Base-by-base conservation (phyloP, 2,113 vertebrate species). In the Vulpes ferrilata region DNA sequence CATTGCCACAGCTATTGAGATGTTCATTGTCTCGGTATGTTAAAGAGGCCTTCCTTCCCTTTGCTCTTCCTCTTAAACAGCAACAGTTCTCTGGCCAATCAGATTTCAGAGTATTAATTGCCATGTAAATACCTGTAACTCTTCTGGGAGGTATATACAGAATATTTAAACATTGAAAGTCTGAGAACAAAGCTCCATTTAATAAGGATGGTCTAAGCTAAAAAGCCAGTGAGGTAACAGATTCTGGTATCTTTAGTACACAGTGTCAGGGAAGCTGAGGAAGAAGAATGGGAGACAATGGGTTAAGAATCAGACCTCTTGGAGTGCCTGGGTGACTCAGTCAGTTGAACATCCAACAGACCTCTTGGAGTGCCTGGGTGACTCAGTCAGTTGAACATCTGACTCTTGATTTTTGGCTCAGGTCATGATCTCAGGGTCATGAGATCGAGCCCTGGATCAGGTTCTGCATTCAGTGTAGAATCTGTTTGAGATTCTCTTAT, bases 91-190 rank as follows among this genome's bases (percentile, higher is more conserved):
- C 67, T 30, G 11, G 59, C 43, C 60, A 69, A 57, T 88, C 20
- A 84, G 32, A 67, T 83, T 69, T 79, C 71, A 57, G 81, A 64
- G 25, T 11, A 83, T 53, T 62, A 62, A 27, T 16, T 69, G 51
- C 76, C 59, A 53, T 79, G 30, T 80, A 84, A 92, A 84, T 48
- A 89, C 43, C 53, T 89, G 51, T 82, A 60, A n/a, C 32, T 83
- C 65, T 88, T 67, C 92, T 51, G 23, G 38, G 20, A 67, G 6
- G 25, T 32, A 55, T 92, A 74, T 67, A 91, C 67, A 81, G 35
- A 76, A 69, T 67, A 48, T 13, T 90, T 90, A 94, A 91, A 87
- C 25, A 53, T 57, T 91, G 38, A 74, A 90, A 91, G 57, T 81
- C 22, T 82, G 35, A 95, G 25, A 83, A 86, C 11, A 62, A 79